Percentiles rank a stretch among this genome's conserved stretches.
These are phyloP conservation scores for Tor tambroides DNA, from an alignment of 2,113 vertebrate genomes.

Conservation along the genomic window DNA sequence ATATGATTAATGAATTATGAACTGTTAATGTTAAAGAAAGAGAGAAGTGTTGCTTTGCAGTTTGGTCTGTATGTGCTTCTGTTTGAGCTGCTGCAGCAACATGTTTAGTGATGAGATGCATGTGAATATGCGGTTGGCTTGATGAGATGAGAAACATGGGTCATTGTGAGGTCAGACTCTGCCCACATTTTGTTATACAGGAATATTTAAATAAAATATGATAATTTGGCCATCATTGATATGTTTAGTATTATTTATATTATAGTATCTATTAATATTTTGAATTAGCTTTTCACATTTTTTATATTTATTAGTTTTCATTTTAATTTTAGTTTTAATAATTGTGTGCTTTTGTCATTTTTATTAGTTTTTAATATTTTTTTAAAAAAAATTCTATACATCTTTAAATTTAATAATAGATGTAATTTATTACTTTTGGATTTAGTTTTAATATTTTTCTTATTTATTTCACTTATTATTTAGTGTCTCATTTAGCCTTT, in stretches of 20 bases:
- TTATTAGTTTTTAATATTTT: too few species aligned
- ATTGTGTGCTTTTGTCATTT: not conserved
- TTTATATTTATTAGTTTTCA: not conserved
- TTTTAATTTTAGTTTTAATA: not conserved
- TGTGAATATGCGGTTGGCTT: conserved; percentile 45
- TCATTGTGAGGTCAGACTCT: conserved; percentile 67
- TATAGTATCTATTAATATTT: not conserved
- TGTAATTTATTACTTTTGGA: not conserved
- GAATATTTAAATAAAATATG: not conserved
- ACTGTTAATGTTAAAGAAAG: not conserved
- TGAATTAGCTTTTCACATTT: not conserved
- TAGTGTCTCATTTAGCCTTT: not conserved
- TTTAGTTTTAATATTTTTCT: not conserved
- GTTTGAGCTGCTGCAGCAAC: too few species aligned
- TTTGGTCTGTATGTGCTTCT: not conserved
- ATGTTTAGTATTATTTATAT: not conserved
- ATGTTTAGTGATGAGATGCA: conserved; percentile 38
- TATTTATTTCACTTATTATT: not conserved
- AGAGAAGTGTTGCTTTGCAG: not conserved
- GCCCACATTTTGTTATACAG: not conserved
- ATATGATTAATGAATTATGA: not conserved
- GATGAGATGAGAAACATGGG: conserved; percentile 66
- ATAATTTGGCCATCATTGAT: conserved; percentile 26
- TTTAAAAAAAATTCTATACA: too few species aligned
- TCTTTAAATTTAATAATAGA: not conserved